Evolutionary conservation across 2,113 vertebrate species (phyloP), one percentile per base, ranked within the genome.

Genomic region (Esox niger): DNA sequence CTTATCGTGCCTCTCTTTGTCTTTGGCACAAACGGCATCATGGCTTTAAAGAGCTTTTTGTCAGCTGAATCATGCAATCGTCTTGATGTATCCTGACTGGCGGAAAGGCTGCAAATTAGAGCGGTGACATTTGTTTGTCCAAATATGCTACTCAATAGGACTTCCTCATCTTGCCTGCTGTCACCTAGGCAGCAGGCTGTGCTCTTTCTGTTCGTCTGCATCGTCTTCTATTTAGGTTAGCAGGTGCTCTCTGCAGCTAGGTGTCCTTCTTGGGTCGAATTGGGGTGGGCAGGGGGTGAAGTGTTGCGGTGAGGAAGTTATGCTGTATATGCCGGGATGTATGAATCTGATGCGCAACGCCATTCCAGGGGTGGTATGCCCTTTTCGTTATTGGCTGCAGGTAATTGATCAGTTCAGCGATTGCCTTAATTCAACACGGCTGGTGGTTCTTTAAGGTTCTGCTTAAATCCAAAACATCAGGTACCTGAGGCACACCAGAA

Each of bases 181-280:
- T 26, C 62, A 58, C 55, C 68, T 59, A 32, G 70, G 72, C n/a
- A n/a, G n/a, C n/a, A 64, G 43, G 66, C 74, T 71, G 64, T 69
- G 17, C 7, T n/a, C 33, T 67, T 76, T 57, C 43, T 21, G 46
- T 4, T 58, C 3, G 1, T 46, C 61, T 31, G 64, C 73, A n/a
- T 62, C 66, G 21, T 59, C 46, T 61, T 66, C 64, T 68, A 3
- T 62, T 70, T 17, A 11, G 56, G 49, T 60, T 52, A 71, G 63
- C 78, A 87, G 78, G 74, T 85, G 82, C 69, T 79, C 62, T 78
- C 78, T 77, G 74, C 80, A 79, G 78, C 82, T 69, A 64, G 75
- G 76, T 78, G 70, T 54, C 65, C 60, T 66, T 26, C 29, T 35
- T 79, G 68, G 6, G 67, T 77, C 69, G 49, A 69, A 64, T n/a